These are phyloP conservation scores for Potamarius usumacintae DNA, from an alignment of 2,113 vertebrate genomes.

Conservation along the genomic window DNA sequence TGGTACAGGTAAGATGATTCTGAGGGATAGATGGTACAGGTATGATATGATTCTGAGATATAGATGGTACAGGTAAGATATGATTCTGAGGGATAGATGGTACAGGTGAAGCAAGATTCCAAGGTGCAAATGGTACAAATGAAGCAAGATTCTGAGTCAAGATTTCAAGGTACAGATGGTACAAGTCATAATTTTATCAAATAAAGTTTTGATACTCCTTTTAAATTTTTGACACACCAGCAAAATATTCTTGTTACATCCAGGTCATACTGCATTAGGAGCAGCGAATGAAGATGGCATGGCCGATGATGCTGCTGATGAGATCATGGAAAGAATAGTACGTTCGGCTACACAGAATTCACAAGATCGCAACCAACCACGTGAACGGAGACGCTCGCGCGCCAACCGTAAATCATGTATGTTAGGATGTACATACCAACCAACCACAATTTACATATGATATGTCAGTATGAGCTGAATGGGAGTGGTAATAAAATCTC, in stretches of 20 bases:
- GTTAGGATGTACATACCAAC: constrained; percentile 52
- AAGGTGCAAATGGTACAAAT: neutral
- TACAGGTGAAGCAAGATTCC: neutral
- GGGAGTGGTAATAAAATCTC: neutral
- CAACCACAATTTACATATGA: neutral
- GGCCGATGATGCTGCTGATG: constrained; percentile 86
- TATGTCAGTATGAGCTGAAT: neutral
- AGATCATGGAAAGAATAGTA: constrained; percentile 98
- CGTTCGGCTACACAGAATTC: constrained; percentile 92
- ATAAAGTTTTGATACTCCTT: neutral
- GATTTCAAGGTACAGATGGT: neutral
- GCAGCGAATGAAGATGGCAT: constrained; percentile 76
- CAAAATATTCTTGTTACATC: neutral
- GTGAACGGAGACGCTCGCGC: constrained; percentile 91
- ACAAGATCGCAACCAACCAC: constrained; percentile 83
- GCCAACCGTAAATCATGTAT: constrained; percentile 92
- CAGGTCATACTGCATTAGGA: constrained; percentile 78
- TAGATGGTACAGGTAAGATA: neutral
- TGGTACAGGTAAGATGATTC: neutral
- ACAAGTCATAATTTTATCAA: neutral
- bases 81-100: neutral
- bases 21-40: neutral
- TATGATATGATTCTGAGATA: neutral
- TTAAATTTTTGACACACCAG: neutral
- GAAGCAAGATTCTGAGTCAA: neutral